A percentile compares a stretch with the other conserved stretches of the same genome.
phyloP scores from a whole-genome alignment of 2,113 vertebrate species.

The Mustela lutreola region DNA sequence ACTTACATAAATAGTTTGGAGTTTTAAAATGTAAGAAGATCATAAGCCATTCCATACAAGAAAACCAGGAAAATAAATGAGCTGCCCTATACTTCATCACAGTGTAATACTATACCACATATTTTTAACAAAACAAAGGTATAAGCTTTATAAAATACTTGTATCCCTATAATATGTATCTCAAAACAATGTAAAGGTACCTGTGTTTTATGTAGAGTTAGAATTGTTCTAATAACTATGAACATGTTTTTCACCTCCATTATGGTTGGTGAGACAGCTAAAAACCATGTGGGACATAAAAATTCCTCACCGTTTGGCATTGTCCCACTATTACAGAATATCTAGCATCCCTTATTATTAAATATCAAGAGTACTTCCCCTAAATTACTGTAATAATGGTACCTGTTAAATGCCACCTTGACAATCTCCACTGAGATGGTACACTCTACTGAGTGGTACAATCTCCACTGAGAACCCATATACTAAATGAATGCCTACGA shows the following conservation, averaged over 20 bases:
- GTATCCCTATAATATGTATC: background rate
- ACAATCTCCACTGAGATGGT: background rate
- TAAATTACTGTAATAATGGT: background rate
- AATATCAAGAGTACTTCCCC: background rate
- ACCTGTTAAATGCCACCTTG: background rate
- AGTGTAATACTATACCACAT: background rate
- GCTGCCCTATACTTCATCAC: background rate
- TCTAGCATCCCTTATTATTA: background rate
- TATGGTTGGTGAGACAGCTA: background rate
- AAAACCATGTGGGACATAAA: background rate
- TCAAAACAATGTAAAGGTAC: conserved; percentile 4
- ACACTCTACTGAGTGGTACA: too few species aligned
- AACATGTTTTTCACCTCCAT: background rate
- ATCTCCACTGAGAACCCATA: background rate
- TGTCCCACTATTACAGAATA: background rate
- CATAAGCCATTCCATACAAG: background rate
- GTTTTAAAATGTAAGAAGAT: background rate
- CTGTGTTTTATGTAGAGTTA: background rate
- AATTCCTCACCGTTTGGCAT: background rate
- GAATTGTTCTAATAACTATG: background rate
- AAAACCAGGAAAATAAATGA: conserved; percentile 8
- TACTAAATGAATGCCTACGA: background rate
- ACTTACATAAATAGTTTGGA: background rate
- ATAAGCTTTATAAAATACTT: background rate
- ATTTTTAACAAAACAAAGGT: background rate